phyloP scores from a whole-genome alignment of 2,888 invertebrate species.

The Myopa testacea region DNA sequence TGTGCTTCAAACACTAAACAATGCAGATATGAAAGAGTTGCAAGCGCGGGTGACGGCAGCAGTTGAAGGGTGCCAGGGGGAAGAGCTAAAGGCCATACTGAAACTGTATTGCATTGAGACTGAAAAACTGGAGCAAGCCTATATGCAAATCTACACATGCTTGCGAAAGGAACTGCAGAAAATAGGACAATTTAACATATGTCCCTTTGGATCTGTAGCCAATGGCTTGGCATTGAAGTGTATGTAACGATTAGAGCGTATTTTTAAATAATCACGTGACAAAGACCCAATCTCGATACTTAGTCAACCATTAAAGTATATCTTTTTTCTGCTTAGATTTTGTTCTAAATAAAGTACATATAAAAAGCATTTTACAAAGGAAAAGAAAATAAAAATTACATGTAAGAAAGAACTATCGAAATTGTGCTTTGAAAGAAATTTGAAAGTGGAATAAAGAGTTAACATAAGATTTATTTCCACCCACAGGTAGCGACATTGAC shows the following conservation, averaged over 20 bases:
- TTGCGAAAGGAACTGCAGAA: slow-evolving; percentile 58
- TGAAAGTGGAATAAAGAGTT: not conserved
- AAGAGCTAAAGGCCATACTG: slow-evolving; percentile 52
- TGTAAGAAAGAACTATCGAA: no score
- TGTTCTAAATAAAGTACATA: not conserved
- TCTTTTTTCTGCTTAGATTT: not conserved
- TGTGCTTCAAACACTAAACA: slow-evolving; percentile 48
- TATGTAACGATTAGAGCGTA: slow-evolving; percentile 40
- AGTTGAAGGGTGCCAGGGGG: slow-evolving; percentile 48
- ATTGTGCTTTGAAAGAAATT: not conserved
- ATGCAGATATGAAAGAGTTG: slow-evolving; percentile 50
- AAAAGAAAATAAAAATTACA: no score
- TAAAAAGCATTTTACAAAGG: not conserved
- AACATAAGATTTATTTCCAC: not conserved
- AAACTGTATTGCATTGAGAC: slow-evolving; percentile 51
- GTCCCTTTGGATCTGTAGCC: slow-evolving; percentile 80
- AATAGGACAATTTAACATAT: slow-evolving; percentile 59
- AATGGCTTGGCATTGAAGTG: slow-evolving; percentile 77
- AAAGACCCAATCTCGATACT: no score
- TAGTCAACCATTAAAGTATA: no score
- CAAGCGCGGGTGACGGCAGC: slow-evolving; percentile 46
- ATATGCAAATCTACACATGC: slow-evolving; percentile 51
- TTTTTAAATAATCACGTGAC: no score
- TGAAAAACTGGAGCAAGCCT: slow-evolving; percentile 51
- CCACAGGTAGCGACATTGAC: slow-evolving; percentile 77